These are phyloP conservation scores for Pelecanoides urinatrix DNA, from an alignment of 2,113 vertebrate species.

Conservation along the genomic window DNA sequence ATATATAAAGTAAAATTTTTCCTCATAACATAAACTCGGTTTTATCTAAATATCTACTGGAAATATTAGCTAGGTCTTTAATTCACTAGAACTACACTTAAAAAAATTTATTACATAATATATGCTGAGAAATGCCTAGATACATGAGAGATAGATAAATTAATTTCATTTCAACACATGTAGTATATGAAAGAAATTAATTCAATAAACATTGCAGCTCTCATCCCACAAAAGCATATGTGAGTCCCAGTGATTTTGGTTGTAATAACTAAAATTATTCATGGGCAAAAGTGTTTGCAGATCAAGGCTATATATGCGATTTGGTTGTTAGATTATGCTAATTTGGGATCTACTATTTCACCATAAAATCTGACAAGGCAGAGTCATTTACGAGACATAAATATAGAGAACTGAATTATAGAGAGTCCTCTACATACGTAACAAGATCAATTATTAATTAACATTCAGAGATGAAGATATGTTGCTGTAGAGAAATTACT, in stretches of 20 bases:
- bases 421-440: constrained; percentile 7
- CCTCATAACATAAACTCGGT: neutral
- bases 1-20: neutral
- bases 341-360: constrained; percentile 49
- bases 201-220: constrained; percentile 23
- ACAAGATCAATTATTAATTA: constrained; percentile 61
- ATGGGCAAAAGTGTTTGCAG: constrained; percentile 34
- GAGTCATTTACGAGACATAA: constrained; percentile 46
- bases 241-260: constrained; percentile 15
- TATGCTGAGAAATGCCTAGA: constrained; percentile 7
- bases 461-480: neutral
- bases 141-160: neutral
- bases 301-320: neutral
- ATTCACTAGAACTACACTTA: neutral
- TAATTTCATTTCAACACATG: neutral
- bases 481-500: constrained; percentile 1
- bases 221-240: neutral
- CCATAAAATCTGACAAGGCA: constrained; percentile 65
- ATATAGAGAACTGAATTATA: constrained; percentile 35
- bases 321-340: constrained; percentile 54
- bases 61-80: neutral
- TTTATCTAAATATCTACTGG: neutral
- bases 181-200: constrained; percentile 28
- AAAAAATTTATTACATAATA: neutral
- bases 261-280: constrained; percentile 52